Evolutionary conservation across 2,888 invertebrate genomes (phyloP).

Genomic region (Ferdinandea cuprea): DNA sequence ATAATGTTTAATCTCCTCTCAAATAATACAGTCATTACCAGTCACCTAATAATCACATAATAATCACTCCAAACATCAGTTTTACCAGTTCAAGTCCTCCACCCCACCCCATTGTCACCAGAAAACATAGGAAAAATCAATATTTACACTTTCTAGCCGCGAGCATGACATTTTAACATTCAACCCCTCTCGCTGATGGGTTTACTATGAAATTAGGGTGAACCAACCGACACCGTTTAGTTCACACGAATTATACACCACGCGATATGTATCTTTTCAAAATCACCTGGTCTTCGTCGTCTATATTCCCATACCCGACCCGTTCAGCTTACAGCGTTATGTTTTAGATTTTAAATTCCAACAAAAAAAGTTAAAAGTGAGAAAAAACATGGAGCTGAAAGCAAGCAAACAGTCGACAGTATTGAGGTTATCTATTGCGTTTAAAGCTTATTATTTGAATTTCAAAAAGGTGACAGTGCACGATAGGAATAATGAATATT

Average conservation of each 20-base stretch:
- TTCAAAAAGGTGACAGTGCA: background rate
- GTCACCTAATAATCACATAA: constrained; percentile 26
- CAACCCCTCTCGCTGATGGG: constrained; percentile 12
- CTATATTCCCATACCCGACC: no score
- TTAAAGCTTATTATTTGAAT: constrained; percentile 45
- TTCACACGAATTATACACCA: constrained; percentile 28
- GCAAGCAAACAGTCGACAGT: background rate
- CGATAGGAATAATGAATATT: constrained; percentile 35
- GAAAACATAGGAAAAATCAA: background rate
- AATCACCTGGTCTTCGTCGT: constrained; percentile 20
- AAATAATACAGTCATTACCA: background rate
- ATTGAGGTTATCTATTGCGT: constrained; percentile 41
- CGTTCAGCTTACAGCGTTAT: background rate
- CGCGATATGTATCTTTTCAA: constrained; percentile 29
- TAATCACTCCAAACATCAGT: background rate
- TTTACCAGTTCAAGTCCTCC: background rate
- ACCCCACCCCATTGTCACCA: background rate
- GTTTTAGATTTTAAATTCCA: constrained; percentile 8
- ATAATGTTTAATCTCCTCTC: background rate
- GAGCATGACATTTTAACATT: background rate
- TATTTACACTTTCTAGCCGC: constrained; percentile 3
- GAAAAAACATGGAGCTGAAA: no score
- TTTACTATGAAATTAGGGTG: constrained; percentile 25
- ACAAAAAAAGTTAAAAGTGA: constrained; percentile 17
- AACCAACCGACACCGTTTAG: constrained; percentile 4